Evolutionary conservation across 2,113 vertebrate species (phyloP).

Genomic region (Pleuronectes platessa): DNA sequence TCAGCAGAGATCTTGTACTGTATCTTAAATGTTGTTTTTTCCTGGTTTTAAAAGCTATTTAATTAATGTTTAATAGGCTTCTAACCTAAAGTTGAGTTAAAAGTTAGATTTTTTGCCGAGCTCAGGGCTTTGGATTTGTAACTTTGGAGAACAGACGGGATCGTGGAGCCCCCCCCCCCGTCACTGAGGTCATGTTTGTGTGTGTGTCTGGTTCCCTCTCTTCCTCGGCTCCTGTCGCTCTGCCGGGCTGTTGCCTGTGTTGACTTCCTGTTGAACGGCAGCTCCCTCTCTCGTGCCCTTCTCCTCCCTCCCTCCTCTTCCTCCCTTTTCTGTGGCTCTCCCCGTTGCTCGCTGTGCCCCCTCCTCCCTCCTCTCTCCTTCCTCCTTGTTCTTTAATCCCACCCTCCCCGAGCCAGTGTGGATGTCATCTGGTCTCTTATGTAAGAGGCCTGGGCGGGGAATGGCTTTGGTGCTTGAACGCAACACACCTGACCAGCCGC

Average conservation of each 20-base stretch:
- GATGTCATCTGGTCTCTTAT: conserved; percentile 78
- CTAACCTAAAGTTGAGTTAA: too few relatives aligned
- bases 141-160: background rate
- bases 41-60: too few relatives aligned
- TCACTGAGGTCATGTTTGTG: background rate
- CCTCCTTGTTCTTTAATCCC: conserved; percentile 67
- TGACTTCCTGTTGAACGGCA: conserved; percentile 67
- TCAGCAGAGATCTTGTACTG: too few relatives aligned
- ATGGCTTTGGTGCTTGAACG: conserved; percentile 45
- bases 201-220: conserved; percentile 13
- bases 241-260: conserved; percentile 36
- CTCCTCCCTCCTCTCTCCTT: conserved; percentile 40
- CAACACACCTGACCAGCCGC: conserved; percentile 41
- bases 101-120: too few relatives aligned
- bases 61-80: too few relatives aligned
- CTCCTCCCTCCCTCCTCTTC: conserved; percentile 38
- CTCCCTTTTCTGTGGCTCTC: conserved; percentile 62
- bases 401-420: conserved; percentile 57
- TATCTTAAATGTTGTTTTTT: too few relatives aligned
- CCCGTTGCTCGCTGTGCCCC: conserved; percentile 33
- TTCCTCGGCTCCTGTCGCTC: background rate
- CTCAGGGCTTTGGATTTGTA: too few relatives aligned
- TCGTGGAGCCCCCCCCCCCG: background rate
- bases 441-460: conserved; percentile 66
- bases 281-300: conserved; percentile 42